Conservation (phyloP, 1,140 invertebrate genomes). For the Dendroctonus ponderosae region DNA sequence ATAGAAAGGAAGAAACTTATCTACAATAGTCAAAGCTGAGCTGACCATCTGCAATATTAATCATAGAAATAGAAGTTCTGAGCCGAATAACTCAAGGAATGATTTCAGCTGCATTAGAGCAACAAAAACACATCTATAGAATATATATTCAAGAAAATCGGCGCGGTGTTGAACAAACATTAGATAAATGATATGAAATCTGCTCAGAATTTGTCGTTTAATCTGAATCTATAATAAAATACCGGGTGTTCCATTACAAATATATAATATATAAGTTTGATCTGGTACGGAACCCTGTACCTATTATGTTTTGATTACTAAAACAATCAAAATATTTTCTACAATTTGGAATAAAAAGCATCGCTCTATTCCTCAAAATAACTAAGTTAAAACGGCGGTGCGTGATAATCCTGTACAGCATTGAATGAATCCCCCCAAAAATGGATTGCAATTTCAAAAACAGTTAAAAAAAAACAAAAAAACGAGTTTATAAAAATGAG, state of each 20-base stretch:
- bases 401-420: no score
- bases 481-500: no score
- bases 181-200: not conserved
- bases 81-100: no score
- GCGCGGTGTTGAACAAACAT: not conserved
- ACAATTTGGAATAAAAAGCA: no score
- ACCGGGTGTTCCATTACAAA: not conserved
- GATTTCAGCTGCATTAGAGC: not conserved
- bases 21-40: not conserved
- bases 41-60: not conserved
- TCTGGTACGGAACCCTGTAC: not conserved
- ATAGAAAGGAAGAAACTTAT: not conserved
- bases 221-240: not conserved
- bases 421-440: no score
- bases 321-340: no score
- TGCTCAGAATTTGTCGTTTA: not conserved
- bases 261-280: not conserved
- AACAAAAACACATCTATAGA: not conserved
- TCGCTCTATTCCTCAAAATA: no score
- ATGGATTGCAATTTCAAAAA: no score
- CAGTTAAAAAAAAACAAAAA: no score
- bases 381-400: no score
- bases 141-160: not conserved
- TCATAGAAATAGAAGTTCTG: not conserved
- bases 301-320: not conserved